These are phyloP conservation scores for Cheilosia soror DNA, from an alignment of 2,888 invertebrate genomes.

Conservation along the genomic window DNA sequence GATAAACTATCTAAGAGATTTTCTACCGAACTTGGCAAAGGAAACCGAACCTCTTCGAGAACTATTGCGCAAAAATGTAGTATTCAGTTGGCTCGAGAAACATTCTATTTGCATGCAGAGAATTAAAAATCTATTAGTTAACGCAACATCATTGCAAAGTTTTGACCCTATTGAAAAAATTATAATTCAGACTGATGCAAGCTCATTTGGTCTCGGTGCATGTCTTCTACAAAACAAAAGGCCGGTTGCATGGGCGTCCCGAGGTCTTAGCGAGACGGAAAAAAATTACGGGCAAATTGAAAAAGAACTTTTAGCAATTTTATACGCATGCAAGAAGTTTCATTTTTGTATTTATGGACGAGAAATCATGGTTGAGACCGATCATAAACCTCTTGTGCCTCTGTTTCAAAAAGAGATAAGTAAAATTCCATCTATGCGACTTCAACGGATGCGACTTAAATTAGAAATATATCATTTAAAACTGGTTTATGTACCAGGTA, in stretches of 20 bases:
- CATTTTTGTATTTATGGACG: not conserved
- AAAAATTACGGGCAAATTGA: slow-evolving; percentile 35
- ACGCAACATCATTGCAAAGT: slow-evolving; percentile 12
- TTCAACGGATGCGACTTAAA: slow-evolving; percentile 16
- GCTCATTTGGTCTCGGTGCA: slow-evolving; percentile 29
- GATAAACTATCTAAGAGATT: slow-evolving; percentile 69
- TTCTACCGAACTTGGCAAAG: slow-evolving; percentile 66
- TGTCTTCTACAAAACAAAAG: slow-evolving; percentile 31
- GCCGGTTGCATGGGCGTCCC: slow-evolving; percentile 27
- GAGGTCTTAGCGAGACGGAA: slow-evolving; percentile 28
- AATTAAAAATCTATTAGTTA: slow-evolving; percentile 17
- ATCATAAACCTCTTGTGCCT: slow-evolving; percentile 35
- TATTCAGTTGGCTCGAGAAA: slow-evolving; percentile 12
- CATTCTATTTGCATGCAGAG: slow-evolving; percentile 7
- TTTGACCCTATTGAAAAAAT: slow-evolving; percentile 1
- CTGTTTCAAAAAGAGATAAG: slow-evolving; percentile 5
- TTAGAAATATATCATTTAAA: slow-evolving; percentile 24
- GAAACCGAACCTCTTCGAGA: slow-evolving; percentile 52
- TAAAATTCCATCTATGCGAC: slow-evolving; percentile 27
- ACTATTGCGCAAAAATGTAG: slow-evolving; percentile 18
- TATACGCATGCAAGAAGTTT: not conserved
- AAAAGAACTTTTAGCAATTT: slow-evolving; percentile 27
- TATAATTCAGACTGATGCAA: slow-evolving; percentile 19
- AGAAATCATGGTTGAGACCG: slow-evolving; percentile 17
- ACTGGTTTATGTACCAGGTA: not conserved